phyloP scores from a whole-genome alignment of 2,113 vertebrate genomes.

The Chinchilla lanigera region DNA sequence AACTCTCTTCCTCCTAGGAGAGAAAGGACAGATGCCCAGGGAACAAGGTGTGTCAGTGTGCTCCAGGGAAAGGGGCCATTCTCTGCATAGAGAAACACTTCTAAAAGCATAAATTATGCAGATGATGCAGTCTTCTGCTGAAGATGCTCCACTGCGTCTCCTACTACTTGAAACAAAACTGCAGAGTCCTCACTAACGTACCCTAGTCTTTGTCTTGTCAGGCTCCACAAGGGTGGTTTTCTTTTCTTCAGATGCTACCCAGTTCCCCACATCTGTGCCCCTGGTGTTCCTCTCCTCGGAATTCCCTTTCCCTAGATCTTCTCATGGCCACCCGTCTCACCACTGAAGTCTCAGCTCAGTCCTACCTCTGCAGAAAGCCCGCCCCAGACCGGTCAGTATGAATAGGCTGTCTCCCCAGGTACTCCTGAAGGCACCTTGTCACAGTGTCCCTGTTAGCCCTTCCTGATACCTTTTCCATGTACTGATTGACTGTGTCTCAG shows the following conservation, averaged over 20 bases:
- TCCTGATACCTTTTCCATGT: background rate
- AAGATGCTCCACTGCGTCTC: background rate
- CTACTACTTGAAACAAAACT: background rate
- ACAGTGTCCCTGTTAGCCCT: background rate
- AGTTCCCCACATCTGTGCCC: too few relatives aligned
- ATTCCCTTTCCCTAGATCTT: background rate
- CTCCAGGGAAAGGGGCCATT: background rate
- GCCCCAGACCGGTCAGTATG: background rate
- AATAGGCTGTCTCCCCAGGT: background rate
- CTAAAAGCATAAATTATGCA: background rate
- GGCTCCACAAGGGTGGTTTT: background rate
- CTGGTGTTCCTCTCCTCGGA: background rate
- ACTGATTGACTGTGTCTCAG: background rate
- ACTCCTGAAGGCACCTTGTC: background rate
- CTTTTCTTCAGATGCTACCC: background rate
- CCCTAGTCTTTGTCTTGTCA: background rate
- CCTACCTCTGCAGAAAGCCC: background rate
- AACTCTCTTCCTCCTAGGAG: background rate
- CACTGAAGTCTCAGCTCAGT: background rate
- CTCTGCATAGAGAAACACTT: background rate
- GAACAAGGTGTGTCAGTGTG: background rate
- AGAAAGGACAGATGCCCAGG: background rate
- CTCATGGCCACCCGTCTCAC: background rate
- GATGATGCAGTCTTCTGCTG: background rate
- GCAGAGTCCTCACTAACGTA: background rate